Base-by-base conservation (phyloP, 2,113 vertebrate species). In the Furnarius figulus region DNA sequence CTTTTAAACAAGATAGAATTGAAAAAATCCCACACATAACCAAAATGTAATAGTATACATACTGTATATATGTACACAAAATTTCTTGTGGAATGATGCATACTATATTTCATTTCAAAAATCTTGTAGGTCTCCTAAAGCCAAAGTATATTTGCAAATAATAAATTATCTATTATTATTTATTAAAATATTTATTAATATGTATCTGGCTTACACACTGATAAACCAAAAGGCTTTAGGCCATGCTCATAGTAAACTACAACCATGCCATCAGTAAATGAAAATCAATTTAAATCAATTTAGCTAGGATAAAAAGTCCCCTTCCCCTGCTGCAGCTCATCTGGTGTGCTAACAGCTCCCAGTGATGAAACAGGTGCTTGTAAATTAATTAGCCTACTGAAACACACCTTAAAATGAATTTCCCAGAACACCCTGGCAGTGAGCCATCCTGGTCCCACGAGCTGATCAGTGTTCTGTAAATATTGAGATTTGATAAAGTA, bases 401-500 rank as follows among this genome's bases (percentile, higher is more conserved):
- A 98, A 98, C 98, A 98, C 98, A 99, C 98, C 98, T 99, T 98
- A 97, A 98, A 98, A 98, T 97, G 98, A 97, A 97, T 97, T 98
- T 98, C 98, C 98, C 97, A 98, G 97, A 97, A 97, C 95, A 96
- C 97, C 91, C 98, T 98, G 98, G 99, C 98, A 98, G 97, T 66
- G 87, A 98, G 98, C 98, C 98, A 99, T 98, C 94, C 95, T 97
- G 97, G 98, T 98, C 98, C 98, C 97, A 97, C 66, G 97, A 98
- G 98, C 98, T 98, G 98, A 98, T 98, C 99, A 98, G 98, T 97
- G 98, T 98, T 98, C 98, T 98, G 98, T 98, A 99, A 99, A 99
- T 99, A 99, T 98, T 99, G 98, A 99, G 98, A 98, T 98, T 98
- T 98, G 98, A 99, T 98, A 98, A 99, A 98, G 98, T 99, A 98